Conservation (phyloP, 1,140 invertebrate species). For the Plectrocnemia conspersa region DNA sequence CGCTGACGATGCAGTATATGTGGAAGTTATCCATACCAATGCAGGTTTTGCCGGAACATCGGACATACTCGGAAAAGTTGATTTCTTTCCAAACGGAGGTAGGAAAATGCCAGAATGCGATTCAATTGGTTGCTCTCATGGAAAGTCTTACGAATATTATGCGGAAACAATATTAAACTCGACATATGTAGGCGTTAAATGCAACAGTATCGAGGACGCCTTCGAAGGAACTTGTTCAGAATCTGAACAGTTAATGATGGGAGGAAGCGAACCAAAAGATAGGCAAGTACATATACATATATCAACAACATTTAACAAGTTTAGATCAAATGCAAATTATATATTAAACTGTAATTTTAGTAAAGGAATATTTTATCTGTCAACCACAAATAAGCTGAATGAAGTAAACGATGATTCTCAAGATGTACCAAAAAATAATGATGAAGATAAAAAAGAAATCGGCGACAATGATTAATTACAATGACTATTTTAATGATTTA, state of each 20-base stretch:
- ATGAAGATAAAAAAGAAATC: no score
- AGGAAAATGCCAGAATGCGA: slow-evolving; percentile 56
- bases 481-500: no score
- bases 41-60: slow-evolving; percentile 53
- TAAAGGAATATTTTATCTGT: no score
- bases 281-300: neutral
- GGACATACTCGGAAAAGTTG: slow-evolving; percentile 56
- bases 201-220: slow-evolving; percentile 2
- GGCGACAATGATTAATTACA: no score
- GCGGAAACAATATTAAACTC: slow-evolving; percentile 39
- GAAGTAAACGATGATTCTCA: no score
- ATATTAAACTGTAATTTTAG: no score
- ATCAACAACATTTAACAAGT: neutral
- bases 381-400: no score
- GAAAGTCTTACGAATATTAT: slow-evolving; percentile 46
- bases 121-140: slow-evolving; percentile 39
- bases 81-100: slow-evolving; percentile 68
- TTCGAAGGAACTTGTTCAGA: neutral
- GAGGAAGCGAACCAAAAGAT: neutral
- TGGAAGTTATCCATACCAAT: slow-evolving; percentile 69
- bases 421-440: no score
- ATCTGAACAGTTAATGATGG: slow-evolving; percentile 3
- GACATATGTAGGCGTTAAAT: neutral
- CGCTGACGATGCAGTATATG: slow-evolving; percentile 55
- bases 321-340: no score